Base-by-base conservation (phyloP, 2,888 invertebrate genomes). In the Dysmachus trigonus region DNA sequence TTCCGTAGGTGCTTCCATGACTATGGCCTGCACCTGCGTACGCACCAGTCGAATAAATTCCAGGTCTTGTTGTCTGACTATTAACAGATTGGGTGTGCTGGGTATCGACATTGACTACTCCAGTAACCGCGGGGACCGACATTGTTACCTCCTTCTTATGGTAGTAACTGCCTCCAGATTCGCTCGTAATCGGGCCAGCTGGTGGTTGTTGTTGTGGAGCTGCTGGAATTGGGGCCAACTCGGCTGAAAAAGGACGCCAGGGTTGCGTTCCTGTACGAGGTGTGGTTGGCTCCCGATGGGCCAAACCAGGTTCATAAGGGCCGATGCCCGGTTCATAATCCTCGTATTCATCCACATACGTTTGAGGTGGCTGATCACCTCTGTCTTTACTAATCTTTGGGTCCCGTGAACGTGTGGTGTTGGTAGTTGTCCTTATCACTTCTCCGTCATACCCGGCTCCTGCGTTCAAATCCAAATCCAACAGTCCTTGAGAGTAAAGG, bases 341-440 rank as follows among this genome's bases (percentile, higher is more conserved):
- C 5, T 90, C 90, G n/a, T 89, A 88, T 3, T 89, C 89, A 51
- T 92, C 92, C 15, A 91, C 90, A 71, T 90, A 91, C 0, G 88
- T 87, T 87, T 92, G 90, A 0, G 92, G 92, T 0, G 92, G 92
- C 81, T 92, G 92, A 88, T 92, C 92, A 0, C 92, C 92, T 15
- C 92, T 91, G 88, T 91, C 91, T 85, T 90, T 90, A 6, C 91
- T 91, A 82, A 91, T 90, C 0, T 88, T 88, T 0, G 89, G 88
- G n/a, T 89, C 89, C 18, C 86, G 87, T 15, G 88, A 87, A 73
- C 89, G 47, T 0, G 88, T 87, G 7, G 86, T 86, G 3, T 87
- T 87, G 0, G 87, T 85, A 79, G 89, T 89, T 0, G 87, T 86
- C 13, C 33, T 33, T 2, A 89, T 85, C 13, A 89, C 88, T 30